phyloP scores from a whole-genome alignment of 2,888 invertebrate species.

The Lysandra coridon region DNA sequence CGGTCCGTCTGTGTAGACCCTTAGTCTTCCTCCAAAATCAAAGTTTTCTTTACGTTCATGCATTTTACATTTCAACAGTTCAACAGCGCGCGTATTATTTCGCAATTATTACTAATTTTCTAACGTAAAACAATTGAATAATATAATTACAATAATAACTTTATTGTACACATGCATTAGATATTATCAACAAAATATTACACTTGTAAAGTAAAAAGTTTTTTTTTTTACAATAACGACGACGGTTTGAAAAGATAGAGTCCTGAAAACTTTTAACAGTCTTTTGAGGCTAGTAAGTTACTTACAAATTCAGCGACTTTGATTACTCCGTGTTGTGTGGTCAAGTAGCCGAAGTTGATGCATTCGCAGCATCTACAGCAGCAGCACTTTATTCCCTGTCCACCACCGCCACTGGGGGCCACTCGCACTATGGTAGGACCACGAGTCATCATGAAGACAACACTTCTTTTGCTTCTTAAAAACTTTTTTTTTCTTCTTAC shows the following conservation, averaged over 20 bases:
- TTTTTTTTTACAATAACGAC: not conserved
- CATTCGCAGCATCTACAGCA: slow-evolving; percentile 90
- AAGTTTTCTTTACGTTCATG: too few species aligned
- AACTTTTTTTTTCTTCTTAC: not conserved
- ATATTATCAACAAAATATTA: too few species aligned
- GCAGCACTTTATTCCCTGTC: slow-evolving; percentile 84
- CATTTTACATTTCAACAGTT: not conserved
- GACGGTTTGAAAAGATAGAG: not conserved
- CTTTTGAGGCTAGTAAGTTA: slow-evolving; percentile 41
- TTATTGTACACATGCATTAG: not conserved
- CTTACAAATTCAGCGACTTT: slow-evolving; percentile 89
- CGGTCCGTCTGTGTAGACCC: too few species aligned
- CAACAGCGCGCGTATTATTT: not conserved
- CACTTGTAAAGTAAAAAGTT: too few species aligned
- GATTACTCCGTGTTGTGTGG: slow-evolving; percentile 85
- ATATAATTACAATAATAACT: too few species aligned
- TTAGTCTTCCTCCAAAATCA: too few species aligned
- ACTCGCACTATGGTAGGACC: slow-evolving; percentile 76
- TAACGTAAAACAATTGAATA: not conserved
- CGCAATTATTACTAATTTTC: not conserved
- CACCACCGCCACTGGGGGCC: slow-evolving; percentile 56
- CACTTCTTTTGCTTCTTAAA: not conserved
- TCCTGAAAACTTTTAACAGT: not conserved
- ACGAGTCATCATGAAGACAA: slow-evolving; percentile 55
- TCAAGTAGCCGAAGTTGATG: slow-evolving; percentile 87